These are phyloP conservation scores for Cygnus atratus DNA, from an alignment of 2,113 vertebrate genomes.

Conservation along the genomic window DNA sequence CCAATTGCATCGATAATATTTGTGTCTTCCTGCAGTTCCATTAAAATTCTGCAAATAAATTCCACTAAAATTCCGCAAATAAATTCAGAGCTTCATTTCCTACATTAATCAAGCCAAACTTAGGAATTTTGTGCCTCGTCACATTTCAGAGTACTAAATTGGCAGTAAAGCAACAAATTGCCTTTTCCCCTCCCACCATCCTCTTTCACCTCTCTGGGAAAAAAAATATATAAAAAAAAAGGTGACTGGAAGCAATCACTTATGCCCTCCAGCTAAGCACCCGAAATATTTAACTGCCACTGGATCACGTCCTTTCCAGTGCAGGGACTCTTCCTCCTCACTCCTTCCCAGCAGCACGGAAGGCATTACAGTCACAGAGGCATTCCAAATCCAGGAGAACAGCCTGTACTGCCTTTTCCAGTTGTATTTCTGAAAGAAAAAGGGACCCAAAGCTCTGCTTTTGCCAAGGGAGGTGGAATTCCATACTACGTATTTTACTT, in stretches of 20 bases:
- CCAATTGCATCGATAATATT: neutral
- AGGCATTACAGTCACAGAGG: neutral
- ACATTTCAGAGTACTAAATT: neutral
- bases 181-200: too few species aligned
- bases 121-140: neutral
- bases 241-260: neutral
- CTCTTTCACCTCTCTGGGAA: neutral
- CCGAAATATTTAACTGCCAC: neutral
- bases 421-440: neutral
- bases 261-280: neutral
- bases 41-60: neutral
- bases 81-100: neutral
- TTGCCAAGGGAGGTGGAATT: neutral
- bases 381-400: neutral
- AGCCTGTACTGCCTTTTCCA: neutral
- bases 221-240: neutral
- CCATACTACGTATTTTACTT: neutral
- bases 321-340: neutral
- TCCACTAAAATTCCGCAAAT: neutral
- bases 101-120: neutral
- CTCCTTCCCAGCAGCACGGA: rapidly evolving
- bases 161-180: neutral
- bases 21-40: neutral
- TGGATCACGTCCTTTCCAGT: neutral
- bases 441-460: neutral